Evolutionary conservation across 1,140 invertebrate genomes (phyloP).

Genomic region (Thaumetopoea pityocampa): DNA sequence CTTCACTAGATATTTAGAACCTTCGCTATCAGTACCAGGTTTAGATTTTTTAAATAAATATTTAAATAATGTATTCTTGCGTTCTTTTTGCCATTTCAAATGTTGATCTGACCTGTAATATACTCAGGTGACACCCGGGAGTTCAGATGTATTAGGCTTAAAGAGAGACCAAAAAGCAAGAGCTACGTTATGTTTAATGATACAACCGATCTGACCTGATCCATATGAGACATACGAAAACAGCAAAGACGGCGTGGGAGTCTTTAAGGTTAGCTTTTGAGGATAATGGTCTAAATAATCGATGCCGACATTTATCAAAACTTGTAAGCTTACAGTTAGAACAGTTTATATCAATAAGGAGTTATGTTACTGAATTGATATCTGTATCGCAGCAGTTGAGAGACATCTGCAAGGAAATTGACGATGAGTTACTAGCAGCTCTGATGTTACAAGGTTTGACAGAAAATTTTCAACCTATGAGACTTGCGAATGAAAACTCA

Average conservation of each 20-base stretch:
- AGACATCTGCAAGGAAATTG: neutral
- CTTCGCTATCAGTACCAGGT: no score
- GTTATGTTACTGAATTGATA: neutral
- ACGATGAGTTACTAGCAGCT: constrained; percentile 11
- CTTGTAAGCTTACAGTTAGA: neutral
- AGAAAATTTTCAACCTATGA: constrained; percentile 5
- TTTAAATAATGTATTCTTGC: no score
- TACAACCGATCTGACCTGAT: neutral
- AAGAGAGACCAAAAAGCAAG: no score
- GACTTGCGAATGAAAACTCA: constrained; percentile 4
- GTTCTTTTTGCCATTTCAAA: no score
- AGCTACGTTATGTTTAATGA: neutral
- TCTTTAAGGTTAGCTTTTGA: neutral
- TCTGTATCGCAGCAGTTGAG: neutral
- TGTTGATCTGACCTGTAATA: no score
- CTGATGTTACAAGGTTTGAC: constrained; percentile 10
- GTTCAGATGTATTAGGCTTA: no score
- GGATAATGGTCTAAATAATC: neutral
- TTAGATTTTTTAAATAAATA: no score
- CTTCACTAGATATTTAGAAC: no score
- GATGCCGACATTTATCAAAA: neutral
- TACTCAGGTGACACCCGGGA: no score
- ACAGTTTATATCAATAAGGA: neutral
- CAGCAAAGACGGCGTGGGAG: neutral
- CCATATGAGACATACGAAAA: neutral